phyloP scores from a whole-genome alignment of 2,113 vertebrate genomes.

The Tenebrosternarchus preto region DNA sequence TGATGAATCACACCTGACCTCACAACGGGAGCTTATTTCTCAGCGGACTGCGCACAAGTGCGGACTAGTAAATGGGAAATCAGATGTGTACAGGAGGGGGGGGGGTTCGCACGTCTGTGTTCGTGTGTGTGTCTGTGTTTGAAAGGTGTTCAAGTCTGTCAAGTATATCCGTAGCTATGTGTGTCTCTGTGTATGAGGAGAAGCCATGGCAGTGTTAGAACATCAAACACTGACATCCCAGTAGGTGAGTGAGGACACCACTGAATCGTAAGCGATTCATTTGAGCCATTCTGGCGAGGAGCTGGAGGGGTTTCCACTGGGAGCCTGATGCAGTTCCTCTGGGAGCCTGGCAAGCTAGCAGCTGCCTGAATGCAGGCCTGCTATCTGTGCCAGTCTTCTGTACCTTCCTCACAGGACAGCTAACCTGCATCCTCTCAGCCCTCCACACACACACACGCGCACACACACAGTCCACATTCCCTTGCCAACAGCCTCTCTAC shows the following conservation, averaged over 20 bases:
- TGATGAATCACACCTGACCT: constrained; percentile 83
- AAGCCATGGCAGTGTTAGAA: constrained; percentile 60
- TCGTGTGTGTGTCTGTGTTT: constrained; percentile 9
- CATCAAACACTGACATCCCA: constrained; percentile 43
- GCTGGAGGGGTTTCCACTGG: neutral
- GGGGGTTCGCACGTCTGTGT: constrained; percentile 54
- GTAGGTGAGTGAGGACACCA: neutral
- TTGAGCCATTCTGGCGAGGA: constrained; percentile 47
- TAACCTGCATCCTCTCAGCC: constrained; percentile 64
- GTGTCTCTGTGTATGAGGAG: constrained; percentile 22
- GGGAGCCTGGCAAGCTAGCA: neutral
- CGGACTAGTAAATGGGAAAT: constrained; percentile 68
- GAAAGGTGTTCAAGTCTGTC: neutral
- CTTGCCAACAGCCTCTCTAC: constrained; percentile 63
- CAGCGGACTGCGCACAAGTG: constrained; percentile 64
- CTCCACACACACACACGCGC: constrained; percentile 10
- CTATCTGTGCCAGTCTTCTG: constrained; percentile 65
- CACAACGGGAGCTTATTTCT: constrained; percentile 71
- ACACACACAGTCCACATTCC: constrained; percentile 68
- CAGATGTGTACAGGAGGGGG: constrained; percentile 60
- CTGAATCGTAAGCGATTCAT: constrained; percentile 45
- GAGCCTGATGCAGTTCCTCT: neutral
- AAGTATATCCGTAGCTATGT: neutral
- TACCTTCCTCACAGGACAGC: constrained; percentile 65
- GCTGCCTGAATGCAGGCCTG: constrained; percentile 50